These are phyloP conservation scores for Hecatera dysodea DNA, from an alignment of 2,888 invertebrate genomes.

Conservation along the genomic window DNA sequence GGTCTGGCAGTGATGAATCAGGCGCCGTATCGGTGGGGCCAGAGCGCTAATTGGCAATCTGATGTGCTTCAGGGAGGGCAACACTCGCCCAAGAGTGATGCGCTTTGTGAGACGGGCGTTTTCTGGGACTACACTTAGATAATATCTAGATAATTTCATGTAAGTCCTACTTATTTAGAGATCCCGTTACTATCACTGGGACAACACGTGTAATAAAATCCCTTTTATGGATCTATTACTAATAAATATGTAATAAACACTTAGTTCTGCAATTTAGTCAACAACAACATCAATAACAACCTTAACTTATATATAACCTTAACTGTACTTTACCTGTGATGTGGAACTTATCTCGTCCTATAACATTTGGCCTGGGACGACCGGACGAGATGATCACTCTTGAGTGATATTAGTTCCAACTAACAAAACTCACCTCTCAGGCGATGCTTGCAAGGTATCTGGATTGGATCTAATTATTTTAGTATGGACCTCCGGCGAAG, in stretches of 20 bases:
- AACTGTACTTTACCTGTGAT: too few species aligned
- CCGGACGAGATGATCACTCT: too few species aligned
- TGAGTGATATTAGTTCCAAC: neutral
- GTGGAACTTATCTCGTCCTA: neutral
- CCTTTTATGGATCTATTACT: neutral
- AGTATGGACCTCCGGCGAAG: conserved; percentile 62
- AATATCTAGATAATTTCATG: too few species aligned
- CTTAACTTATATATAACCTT: too few species aligned
- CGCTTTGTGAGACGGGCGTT: too few species aligned
- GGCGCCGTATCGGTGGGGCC: too few species aligned
- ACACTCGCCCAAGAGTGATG: too few species aligned
- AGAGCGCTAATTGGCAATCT: too few species aligned
- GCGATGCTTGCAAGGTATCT: conserved; percentile 73
- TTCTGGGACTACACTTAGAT: too few species aligned
- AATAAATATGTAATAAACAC: neutral
- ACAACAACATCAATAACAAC: neutral
- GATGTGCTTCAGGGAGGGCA: too few species aligned
- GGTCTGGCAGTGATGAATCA: too few species aligned
- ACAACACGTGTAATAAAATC: neutral
- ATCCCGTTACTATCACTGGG: neutral
- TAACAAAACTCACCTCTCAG: conserved; percentile 71
- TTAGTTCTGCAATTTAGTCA: neutral
- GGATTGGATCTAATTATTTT: conserved; percentile 64
- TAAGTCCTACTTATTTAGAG: neutral
- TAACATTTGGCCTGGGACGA: too few species aligned